phyloP scores from a whole-genome alignment of 2,888 invertebrate genomes.

The Rosalia funebris region DNA sequence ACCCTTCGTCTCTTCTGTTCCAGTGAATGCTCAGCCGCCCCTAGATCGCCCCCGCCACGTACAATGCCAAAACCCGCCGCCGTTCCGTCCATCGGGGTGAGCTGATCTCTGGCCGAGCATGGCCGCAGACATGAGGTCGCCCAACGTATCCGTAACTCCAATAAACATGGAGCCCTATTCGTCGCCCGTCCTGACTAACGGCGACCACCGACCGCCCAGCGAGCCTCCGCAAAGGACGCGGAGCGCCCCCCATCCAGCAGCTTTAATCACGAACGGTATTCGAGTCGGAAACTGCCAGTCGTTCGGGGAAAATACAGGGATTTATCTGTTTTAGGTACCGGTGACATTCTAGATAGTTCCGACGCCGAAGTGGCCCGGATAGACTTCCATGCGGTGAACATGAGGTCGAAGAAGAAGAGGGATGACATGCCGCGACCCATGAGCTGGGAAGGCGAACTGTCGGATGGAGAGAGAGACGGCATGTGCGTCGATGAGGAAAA shows the following conservation, averaged over 20 bases:
- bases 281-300: background rate
- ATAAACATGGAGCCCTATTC: slow-evolving; percentile 71
- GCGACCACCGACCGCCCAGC: slow-evolving; percentile 38
- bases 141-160: slow-evolving; percentile 82
- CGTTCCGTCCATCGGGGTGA: slow-evolving; percentile 52
- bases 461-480: slow-evolving; percentile 77
- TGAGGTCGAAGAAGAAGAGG: slow-evolving; percentile 59
- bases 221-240: slow-evolving; percentile 49
- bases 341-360: slow-evolving; percentile 71
- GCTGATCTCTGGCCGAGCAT: slow-evolving; percentile 59
- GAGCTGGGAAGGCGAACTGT: slow-evolving; percentile 95
- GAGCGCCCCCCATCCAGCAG: slow-evolving; percentile 48
- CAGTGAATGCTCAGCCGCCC: slow-evolving; percentile 42
- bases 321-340: slow-evolving; percentile 27
- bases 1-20: slow-evolving; percentile 34
- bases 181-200: slow-evolving; percentile 33
- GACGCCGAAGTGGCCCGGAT: slow-evolving; percentile 86
- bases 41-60: slow-evolving; percentile 29
- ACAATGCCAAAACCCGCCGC: slow-evolving; percentile 41
- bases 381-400: slow-evolving; percentile 70
- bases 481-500: slow-evolving; percentile 59
- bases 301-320: no score
- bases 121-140: slow-evolving; percentile 63
- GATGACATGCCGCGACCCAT: slow-evolving; percentile 75
- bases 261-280: slow-evolving; percentile 48